Percentiles rank a stretch among this genome's conserved stretches.
Evolutionary conservation across 2,797 vertebrate genomes (phyloP).

Genomic region (Peromyscus nudipes): DNA sequence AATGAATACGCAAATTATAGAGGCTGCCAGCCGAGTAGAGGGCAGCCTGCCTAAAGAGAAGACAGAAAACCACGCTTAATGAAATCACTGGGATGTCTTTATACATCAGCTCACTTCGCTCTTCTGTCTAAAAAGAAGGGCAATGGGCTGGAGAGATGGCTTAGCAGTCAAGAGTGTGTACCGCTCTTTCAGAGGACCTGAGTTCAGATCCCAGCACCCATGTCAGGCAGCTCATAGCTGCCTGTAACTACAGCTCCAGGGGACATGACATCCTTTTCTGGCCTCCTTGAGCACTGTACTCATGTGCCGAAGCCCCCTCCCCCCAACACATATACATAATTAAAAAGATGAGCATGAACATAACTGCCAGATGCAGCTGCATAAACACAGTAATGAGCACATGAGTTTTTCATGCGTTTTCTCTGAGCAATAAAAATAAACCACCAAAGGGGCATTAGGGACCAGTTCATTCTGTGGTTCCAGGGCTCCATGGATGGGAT

Average conservation of each 20-base stretch:
- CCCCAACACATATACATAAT: neutral
- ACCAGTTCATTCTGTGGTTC: constrained; percentile 51
- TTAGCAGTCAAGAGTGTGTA: neutral
- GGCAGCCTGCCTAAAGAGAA: constrained; percentile 63
- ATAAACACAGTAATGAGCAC: constrained; percentile 42
- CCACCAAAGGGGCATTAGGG: neutral
- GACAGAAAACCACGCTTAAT: constrained; percentile 63
- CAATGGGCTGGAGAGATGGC: neutral
- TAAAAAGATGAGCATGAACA: constrained; percentile 38
- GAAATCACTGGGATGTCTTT: constrained; percentile 20
- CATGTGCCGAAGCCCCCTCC: neutral
- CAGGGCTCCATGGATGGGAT: neutral
- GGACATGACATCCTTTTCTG: neutral
- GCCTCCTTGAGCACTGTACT: neutral
- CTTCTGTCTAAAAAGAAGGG: constrained; percentile 43
- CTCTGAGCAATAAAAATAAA: constrained; percentile 73
- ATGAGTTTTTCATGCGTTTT: constrained; percentile 43
- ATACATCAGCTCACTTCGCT: constrained; percentile 30
- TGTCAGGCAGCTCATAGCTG: neutral
- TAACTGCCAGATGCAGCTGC: constrained; percentile 37
- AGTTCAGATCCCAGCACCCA: neutral
- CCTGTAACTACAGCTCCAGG: neutral
- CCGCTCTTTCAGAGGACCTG: neutral
- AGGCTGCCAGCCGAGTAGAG: constrained; percentile 50
- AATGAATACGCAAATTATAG: constrained; percentile 36